Conservation (phyloP, 2,888 invertebrate species). For the Harpalus rubripes region DNA sequence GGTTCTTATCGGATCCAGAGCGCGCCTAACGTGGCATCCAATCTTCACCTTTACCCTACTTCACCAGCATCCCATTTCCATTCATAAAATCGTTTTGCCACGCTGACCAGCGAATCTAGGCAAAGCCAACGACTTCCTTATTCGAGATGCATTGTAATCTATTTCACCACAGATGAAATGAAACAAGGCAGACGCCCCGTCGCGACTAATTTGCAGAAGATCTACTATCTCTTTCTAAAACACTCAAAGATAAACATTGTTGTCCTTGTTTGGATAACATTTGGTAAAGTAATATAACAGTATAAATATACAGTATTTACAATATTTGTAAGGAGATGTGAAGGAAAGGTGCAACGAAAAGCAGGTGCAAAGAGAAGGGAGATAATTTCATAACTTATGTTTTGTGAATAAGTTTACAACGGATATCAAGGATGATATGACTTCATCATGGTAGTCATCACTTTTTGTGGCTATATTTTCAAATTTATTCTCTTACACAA, state of each 20-base stretch:
- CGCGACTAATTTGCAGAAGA: slow-evolving; percentile 53
- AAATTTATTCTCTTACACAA: no score
- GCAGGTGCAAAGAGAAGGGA: not conserved
- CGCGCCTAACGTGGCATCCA: not conserved
- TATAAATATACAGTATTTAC: not conserved
- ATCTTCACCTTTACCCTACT: not conserved
- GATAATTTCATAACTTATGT: not conserved
- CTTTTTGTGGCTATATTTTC: no score
- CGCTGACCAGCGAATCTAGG: not conserved
- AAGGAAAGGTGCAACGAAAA: not conserved
- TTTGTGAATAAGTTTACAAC: not conserved
- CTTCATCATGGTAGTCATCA: no score
- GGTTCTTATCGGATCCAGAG: not conserved
- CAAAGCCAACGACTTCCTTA: slow-evolving; percentile 1
- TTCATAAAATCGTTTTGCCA: not conserved
- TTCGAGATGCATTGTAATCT: not conserved
- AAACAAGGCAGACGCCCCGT: slow-evolving; percentile 25
- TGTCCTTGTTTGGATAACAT: not conserved
- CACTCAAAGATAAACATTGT: not conserved
- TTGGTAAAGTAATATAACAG: not conserved
- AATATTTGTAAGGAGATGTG: not conserved
- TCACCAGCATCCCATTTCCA: not conserved
- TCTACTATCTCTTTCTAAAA: not conserved
- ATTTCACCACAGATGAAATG: slow-evolving; percentile 22
- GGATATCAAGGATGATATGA: no score